A percentile compares a stretch with the other conserved stretches of the same genome.
These are phyloP conservation scores for Setophaga kirtlandii DNA, from an alignment of 2,113 vertebrate genomes.

Conservation along the genomic window DNA sequence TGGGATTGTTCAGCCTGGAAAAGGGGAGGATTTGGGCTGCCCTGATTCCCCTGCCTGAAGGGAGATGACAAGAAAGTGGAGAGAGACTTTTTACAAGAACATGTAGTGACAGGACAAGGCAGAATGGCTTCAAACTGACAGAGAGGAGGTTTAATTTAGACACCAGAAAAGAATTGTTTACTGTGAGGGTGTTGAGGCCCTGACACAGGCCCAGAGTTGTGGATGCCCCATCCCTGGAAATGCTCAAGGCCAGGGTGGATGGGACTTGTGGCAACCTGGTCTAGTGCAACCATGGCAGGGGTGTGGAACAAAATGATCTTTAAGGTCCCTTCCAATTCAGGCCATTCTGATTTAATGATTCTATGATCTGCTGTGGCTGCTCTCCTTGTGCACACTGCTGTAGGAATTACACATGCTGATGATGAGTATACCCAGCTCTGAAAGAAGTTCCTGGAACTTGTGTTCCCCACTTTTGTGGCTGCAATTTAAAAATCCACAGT, in stretches of 20 bases:
- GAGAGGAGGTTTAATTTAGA: neutral
- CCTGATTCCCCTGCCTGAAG: neutral
- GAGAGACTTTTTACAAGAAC: neutral
- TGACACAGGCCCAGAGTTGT: neutral
- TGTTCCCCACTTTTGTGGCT: neutral
- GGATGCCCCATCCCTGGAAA: neutral
- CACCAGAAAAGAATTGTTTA: neutral
- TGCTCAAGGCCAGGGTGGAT: neutral
- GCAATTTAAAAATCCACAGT: neutral
- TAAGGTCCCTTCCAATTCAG: neutral
- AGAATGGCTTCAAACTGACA: neutral
- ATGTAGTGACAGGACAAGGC: neutral
- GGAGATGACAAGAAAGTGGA: neutral
- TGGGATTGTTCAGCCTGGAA: neutral
- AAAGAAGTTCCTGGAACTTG: neutral
- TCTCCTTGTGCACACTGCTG: neutral
- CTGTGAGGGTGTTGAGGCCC: neutral
- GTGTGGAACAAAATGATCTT: neutral
- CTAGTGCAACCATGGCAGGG: neutral
- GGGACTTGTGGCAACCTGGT: neutral
- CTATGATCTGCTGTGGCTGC: neutral
- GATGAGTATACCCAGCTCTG: neutral
- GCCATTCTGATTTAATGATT: neutral
- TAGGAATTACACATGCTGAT: accelerated
- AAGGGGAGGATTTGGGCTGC: neutral